These are phyloP conservation scores for Patiria miniata DNA, from an alignment of 35 echinoderm and acorn worm species.

Conservation along the genomic window DNA sequence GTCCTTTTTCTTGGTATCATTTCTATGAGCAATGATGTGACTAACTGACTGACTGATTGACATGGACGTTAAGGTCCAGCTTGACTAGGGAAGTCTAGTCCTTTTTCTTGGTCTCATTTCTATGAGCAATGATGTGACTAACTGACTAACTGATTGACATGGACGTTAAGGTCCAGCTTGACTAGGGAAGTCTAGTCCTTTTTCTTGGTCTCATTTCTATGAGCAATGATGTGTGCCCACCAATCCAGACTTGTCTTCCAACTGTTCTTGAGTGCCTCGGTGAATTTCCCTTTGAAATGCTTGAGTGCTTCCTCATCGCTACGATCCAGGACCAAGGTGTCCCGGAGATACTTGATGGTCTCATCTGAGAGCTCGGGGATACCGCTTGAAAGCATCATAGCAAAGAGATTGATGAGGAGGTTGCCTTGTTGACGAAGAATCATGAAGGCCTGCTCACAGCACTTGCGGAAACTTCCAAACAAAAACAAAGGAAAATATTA, in stretches of 20 bases:
- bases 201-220: not conserved
- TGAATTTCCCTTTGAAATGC: constrained; percentile 88
- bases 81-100: no score
- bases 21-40: no score
- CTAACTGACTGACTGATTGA: no score
- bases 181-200: no score
- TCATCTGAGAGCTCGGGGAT: constrained; percentile 90
- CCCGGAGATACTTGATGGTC: constrained; percentile 82
- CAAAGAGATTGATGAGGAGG: constrained; percentile 94
- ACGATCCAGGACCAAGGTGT: constrained; percentile 74
- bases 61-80: no score
- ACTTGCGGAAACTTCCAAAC: constrained; percentile 65
- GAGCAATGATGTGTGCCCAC: constrained; percentile 62
- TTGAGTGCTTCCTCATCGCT: constrained; percentile 81
- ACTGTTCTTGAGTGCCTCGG: constrained; percentile 91
- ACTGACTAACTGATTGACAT: no score
- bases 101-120: no score
- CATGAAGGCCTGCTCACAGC: constrained; percentile 86
- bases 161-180: no score
- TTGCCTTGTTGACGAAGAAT: constrained; percentile 87
- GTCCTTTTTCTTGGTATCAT: no score
- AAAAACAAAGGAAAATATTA: not conserved
- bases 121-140: no score
- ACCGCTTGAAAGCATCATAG: constrained; percentile 97
- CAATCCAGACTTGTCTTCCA: constrained; percentile 97